Evolutionary conservation across 2,113 vertebrate species (phyloP).

Genomic region (Toxostoma redivivum): DNA sequence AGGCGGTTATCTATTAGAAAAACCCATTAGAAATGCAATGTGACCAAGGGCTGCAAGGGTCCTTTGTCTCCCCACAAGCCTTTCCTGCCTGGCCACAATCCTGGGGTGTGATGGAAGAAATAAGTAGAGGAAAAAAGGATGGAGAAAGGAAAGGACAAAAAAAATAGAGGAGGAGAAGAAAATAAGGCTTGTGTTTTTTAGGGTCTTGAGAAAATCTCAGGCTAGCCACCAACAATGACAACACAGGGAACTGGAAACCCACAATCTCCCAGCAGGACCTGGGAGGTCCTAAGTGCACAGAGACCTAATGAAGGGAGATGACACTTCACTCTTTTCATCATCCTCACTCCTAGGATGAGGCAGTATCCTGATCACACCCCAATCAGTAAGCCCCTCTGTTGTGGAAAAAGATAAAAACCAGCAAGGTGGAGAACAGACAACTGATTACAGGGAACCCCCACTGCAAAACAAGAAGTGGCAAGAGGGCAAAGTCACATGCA

Average conservation of each 20-base stretch:
- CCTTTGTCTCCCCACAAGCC: background rate
- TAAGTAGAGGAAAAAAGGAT: background rate
- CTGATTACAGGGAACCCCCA: background rate
- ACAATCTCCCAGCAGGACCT: background rate
- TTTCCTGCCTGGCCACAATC: background rate
- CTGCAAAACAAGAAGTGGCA: conserved; percentile 32
- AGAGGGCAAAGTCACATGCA: background rate
- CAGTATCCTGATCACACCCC: background rate
- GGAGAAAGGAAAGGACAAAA: background rate
- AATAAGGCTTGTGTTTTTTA: background rate
- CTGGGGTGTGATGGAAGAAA: background rate
- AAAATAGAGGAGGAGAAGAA: background rate
- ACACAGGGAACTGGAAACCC: background rate
- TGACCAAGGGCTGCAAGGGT: background rate
- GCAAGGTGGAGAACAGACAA: background rate
- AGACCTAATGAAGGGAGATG: background rate
- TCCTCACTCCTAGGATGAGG: background rate
- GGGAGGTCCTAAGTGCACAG: background rate
- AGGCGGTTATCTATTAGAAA: conserved; percentile 82
- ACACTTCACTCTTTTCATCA: background rate
- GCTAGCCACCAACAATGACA: background rate
- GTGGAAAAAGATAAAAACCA: background rate
- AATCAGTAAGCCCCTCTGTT: background rate
- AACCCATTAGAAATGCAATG: background rate
- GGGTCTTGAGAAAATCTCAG: background rate